Percentiles rank a stretch among this genome's conserved stretches.
Evolutionary conservation across 1,140 invertebrate genomes (phyloP).

Genomic region (Mya arenaria): DNA sequence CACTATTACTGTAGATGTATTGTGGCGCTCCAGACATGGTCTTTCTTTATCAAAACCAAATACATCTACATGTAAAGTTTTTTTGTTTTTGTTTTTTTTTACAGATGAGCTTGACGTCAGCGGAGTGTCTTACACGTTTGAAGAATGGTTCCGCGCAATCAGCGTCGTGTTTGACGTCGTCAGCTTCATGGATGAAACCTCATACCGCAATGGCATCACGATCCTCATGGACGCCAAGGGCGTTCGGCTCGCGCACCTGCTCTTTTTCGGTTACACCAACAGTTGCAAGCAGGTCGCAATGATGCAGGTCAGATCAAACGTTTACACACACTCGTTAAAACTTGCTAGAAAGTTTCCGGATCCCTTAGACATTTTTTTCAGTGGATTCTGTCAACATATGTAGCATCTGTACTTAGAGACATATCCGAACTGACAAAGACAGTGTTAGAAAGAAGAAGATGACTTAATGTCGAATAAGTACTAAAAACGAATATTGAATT

Average conservation of each 20-base stretch:
- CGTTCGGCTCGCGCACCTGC: constrained; percentile 30
- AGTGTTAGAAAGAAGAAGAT: too few relatives aligned
- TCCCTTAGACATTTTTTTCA: neutral
- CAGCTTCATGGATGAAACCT: constrained; percentile 31
- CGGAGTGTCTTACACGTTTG: constrained; percentile 11
- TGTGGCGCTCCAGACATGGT: too few relatives aligned
- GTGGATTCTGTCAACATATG: neutral
- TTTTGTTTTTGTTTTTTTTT: too few relatives aligned
- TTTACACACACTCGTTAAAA: neutral
- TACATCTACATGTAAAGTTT: too few relatives aligned
- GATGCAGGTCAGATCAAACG: constrained; percentile 48
- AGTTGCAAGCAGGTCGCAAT: constrained; percentile 35
- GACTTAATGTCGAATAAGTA: too few relatives aligned
- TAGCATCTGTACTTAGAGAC: neutral
- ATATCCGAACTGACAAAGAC: too few relatives aligned
- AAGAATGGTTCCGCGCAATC: constrained; percentile 44
- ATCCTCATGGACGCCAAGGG: constrained; percentile 47
- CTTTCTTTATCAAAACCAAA: too few relatives aligned
- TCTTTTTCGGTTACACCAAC: constrained; percentile 45
- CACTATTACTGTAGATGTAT: too few relatives aligned
- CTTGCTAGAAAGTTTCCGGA: neutral
- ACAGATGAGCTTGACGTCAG: constrained; percentile 36
- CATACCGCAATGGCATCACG: constrained; percentile 21
- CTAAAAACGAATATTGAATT: neutral
- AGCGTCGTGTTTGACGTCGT: constrained; percentile 27